Conservation (phyloP, 1,140 invertebrate species). For the Leptopilina boulardi region DNA sequence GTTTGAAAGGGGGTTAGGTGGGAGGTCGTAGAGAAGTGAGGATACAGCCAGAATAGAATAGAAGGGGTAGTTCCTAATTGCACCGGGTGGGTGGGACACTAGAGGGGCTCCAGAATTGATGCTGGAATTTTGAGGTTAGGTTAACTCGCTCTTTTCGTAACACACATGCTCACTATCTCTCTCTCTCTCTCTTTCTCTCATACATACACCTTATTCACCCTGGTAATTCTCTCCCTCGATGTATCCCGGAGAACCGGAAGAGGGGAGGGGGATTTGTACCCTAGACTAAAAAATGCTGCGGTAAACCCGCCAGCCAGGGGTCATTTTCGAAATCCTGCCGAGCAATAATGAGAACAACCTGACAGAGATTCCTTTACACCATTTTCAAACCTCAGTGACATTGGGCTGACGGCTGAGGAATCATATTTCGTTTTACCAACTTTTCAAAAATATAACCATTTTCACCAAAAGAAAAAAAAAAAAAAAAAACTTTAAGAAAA, state of each 20-base stretch:
- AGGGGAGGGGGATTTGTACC: conserved; percentile 51
- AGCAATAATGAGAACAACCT: conserved; percentile 57
- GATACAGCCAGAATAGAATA: conserved; percentile 66
- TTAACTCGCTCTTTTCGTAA: conserved; percentile 61
- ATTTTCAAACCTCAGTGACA: conserved; percentile 6
- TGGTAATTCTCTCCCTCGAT: conserved; percentile 52
- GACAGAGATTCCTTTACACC: conserved; percentile 36
- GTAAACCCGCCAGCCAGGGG: conserved; percentile 61
- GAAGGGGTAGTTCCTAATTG: conserved; percentile 72
- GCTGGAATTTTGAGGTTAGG: conserved; percentile 73
- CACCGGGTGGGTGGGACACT: conserved; percentile 66
- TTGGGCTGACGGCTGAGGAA: not conserved
- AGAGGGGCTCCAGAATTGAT: conserved; percentile 69
- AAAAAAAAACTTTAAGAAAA: not conserved
- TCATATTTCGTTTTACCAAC: not conserved
- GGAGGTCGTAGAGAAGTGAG: conserved; percentile 59
- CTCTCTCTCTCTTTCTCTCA: conserved; percentile 50
- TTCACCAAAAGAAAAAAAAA: not conserved
- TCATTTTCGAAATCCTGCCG: conserved; percentile 65
- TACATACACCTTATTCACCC: conserved; percentile 41
- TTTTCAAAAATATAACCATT: too few species aligned
- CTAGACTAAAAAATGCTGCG: conserved; percentile 70
- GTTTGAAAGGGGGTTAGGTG: conserved; percentile 51
- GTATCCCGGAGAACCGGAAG: conserved; percentile 55
- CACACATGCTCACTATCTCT: conserved; percentile 46